These are phyloP conservation scores for Zaprionus africanus DNA, from an alignment of 1,140 invertebrate species.

Conservation along the genomic window DNA sequence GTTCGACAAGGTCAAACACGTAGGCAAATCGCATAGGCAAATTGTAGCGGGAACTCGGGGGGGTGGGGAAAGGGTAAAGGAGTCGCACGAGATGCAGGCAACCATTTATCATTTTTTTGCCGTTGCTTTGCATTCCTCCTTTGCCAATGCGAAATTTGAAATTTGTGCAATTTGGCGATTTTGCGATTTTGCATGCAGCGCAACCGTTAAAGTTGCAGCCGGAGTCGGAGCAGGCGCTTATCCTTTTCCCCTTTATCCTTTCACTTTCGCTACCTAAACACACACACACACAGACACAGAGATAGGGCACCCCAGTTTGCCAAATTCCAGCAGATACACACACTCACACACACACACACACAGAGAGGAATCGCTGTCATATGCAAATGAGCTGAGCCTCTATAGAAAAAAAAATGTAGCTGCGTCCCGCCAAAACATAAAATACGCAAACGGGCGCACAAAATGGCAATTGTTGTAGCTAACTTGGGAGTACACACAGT, in stretches of 20 bases:
- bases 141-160: slow-evolving; percentile 17
- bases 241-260: slow-evolving; percentile 67
- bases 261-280: slow-evolving; percentile 76
- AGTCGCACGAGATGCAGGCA: slow-evolving; percentile 49
- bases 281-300: slow-evolving; percentile 40
- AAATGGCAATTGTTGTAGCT: slow-evolving; percentile 65
- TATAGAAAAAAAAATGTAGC: slow-evolving; percentile 42
- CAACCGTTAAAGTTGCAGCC: slow-evolving; percentile 51
- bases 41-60: slow-evolving; percentile 17
- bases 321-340: slow-evolving; percentile 70
- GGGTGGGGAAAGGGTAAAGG: background rate
- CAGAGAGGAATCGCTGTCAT: slow-evolving; percentile 56
- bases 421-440: slow-evolving; percentile 66
- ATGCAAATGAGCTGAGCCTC: slow-evolving; percentile 71
- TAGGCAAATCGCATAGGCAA: slow-evolving; percentile 67
- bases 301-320: slow-evolving; percentile 57
- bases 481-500: slow-evolving; percentile 1
- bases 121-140: slow-evolving; percentile 8
- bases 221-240: slow-evolving; percentile 42
- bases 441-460: slow-evolving; percentile 52
- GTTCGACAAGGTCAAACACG: slow-evolving; percentile 67
- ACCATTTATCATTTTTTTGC: slow-evolving; percentile 73
- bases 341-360: slow-evolving; percentile 23
- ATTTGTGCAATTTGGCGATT: slow-evolving; percentile 57
- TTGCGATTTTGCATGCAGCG: slow-evolving; percentile 75